phyloP scores from a whole-genome alignment of 2,113 vertebrate genomes.

The Bolborhynchus lineola region DNA sequence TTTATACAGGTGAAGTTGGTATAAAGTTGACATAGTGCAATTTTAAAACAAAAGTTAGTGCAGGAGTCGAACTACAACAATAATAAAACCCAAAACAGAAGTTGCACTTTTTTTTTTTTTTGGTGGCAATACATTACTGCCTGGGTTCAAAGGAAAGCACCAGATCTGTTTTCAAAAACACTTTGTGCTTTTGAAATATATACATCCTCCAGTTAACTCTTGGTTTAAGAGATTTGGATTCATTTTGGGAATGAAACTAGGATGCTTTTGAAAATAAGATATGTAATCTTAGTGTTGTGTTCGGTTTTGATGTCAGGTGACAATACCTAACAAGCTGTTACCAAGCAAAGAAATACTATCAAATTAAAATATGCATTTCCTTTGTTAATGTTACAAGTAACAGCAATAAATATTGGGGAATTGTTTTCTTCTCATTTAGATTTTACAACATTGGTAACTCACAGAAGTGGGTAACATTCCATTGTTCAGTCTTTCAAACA shows the following conservation, averaged over 20 bases:
- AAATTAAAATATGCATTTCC: conserved; percentile 25
- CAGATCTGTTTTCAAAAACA: not conserved
- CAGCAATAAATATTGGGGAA: not conserved
- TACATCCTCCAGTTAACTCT: not conserved
- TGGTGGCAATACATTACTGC: not conserved
- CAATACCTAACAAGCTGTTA: not conserved
- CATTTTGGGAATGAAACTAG: not conserved
- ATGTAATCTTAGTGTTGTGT: not conserved
- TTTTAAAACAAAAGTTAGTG: conserved; percentile 63
- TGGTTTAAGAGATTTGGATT: not conserved
- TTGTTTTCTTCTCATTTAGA: not conserved
- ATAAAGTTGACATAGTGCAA: conserved; percentile 66
- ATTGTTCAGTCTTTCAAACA: not conserved
- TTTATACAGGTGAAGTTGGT: conserved; percentile 36
- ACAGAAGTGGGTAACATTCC: not conserved
- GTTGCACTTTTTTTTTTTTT: not conserved
- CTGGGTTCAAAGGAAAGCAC: not conserved
- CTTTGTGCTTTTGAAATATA: not conserved
- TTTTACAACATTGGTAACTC: not conserved
- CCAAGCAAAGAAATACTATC: not conserved
- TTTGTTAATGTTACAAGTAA: not conserved
- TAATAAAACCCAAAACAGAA: not conserved
- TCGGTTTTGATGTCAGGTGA: not conserved
- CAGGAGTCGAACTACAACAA: conserved; percentile 34
- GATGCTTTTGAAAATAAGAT: not conserved